A percentile compares a stretch with the other conserved stretches of the same genome.
phyloP scores from a whole-genome alignment of 92 coral and sea anemone genomes.

The Siderastrea radians region DNA sequence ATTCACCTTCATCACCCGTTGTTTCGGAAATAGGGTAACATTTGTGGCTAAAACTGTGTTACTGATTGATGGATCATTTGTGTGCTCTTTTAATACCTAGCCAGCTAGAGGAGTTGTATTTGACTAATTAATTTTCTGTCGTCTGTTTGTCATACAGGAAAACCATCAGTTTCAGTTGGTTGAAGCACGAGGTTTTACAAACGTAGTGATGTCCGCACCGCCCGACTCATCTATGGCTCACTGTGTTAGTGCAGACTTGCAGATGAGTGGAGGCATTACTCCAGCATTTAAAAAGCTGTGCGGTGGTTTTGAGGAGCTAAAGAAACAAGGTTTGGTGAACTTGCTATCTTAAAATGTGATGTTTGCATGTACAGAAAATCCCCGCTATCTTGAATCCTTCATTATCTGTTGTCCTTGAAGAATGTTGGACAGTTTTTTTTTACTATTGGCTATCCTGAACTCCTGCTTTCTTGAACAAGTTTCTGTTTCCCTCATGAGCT shows the following conservation, averaged over 20 bases:
- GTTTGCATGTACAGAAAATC: background rate
- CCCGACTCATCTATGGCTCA: constrained; percentile 83
- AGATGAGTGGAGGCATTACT: constrained; percentile 89
- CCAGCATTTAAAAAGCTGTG: constrained; percentile 87
- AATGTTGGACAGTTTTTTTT: too few species aligned
- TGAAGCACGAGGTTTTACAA: constrained; percentile 85
- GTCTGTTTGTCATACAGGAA: constrained; percentile 1
- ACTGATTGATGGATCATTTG: too few species aligned
- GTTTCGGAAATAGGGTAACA: background rate
- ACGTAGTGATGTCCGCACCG: constrained; percentile 82
- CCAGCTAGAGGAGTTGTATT: too few species aligned
- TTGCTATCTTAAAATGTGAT: background rate
- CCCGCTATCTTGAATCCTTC: too few species aligned
- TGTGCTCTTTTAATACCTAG: too few species aligned
- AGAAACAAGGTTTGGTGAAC: constrained; percentile 73
- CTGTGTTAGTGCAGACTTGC: constrained; percentile 89
- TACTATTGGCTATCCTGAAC: too few species aligned
- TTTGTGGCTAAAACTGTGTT: too few species aligned
- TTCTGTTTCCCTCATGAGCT: too few species aligned
- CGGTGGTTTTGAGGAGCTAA: constrained; percentile 69
- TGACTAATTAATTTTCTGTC: background rate
- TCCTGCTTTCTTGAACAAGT: too few species aligned
- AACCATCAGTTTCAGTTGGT: constrained; percentile 46
- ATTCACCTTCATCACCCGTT: background rate
- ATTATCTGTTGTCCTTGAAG: too few species aligned